Evolutionary conservation across 2,113 vertebrate species (phyloP).

Genomic region (Tangachromis dhanisi): DNA sequence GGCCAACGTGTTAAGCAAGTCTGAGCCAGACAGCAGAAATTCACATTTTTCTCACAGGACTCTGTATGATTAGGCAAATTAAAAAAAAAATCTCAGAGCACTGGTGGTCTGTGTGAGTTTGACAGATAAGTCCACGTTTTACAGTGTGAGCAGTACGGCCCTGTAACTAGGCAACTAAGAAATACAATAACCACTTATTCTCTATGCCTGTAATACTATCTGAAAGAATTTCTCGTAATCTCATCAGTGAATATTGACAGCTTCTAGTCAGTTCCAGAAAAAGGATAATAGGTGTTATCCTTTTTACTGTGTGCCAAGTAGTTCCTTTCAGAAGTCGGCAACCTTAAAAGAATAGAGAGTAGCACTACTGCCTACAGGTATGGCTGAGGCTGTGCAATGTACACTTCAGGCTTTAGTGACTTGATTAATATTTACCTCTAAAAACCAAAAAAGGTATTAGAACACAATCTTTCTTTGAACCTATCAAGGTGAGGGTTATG

Average conservation of each 20-base stretch:
- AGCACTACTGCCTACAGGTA: background rate
- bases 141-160: background rate
- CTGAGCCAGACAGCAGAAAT: background rate
- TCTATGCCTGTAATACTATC: background rate
- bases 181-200: slow-evolving; percentile 24
- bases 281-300: background rate
- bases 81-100: slow-evolving; percentile 17
- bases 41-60: slow-evolving; percentile 2
- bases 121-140: slow-evolving; percentile 4
- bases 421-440: background rate
- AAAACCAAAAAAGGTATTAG: background rate
- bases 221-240: slow-evolving; percentile 5
- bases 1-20: background rate
- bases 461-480: background rate
- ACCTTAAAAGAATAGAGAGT: background rate
- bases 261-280: background rate
- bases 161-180: slow-evolving; percentile 53
- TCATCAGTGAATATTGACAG: background rate
- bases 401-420: background rate
- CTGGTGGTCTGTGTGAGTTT: background rate
- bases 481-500: background rate
- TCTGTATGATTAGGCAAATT: background rate
- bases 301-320: background rate
- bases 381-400: background rate
- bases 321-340: background rate